Percentiles rank a stretch among this genome's conserved stretches.
These are phyloP conservation scores for Gymnothorax javanicus DNA, from an alignment of 2,797 vertebrate species.

Conservation along the genomic window DNA sequence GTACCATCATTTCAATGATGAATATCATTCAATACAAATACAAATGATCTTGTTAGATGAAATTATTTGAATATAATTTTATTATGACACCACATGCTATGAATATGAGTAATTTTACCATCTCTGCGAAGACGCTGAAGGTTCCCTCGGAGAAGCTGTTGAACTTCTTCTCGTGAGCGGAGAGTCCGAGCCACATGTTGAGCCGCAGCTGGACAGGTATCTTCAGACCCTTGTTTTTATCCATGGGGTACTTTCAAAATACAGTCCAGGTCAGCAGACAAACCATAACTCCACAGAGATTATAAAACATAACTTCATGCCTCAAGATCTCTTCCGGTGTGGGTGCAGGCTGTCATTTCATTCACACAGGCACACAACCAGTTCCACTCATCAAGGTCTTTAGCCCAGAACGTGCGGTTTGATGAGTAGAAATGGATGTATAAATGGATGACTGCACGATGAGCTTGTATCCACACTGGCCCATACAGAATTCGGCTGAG, in stretches of 20 bases:
- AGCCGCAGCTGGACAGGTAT: slow-evolving; percentile 85
- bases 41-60: not conserved
- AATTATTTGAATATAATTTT: not conserved
- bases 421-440: too few relatives aligned
- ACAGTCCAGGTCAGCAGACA: not conserved
- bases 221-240: slow-evolving; percentile 81
- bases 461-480: too few relatives aligned
- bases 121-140: slow-evolving; percentile 94
- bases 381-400: too few relatives aligned
- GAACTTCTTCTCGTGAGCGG: slow-evolving; percentile 89
- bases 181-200: slow-evolving; percentile 95
- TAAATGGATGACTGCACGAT: too few relatives aligned
- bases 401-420: too few relatives aligned
- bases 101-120: slow-evolving; percentile 70
- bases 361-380: too few relatives aligned
- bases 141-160: slow-evolving; percentile 90
- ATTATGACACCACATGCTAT: not conserved
- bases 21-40: too few relatives aligned
- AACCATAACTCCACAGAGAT: not conserved
- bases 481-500: too few relatives aligned
- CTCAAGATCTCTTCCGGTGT: too few relatives aligned
- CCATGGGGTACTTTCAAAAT: slow-evolving; percentile 85
- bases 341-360: too few relatives aligned
- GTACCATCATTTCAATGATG: not conserved
- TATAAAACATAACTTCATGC: not conserved